Evolutionary conservation across 1,140 invertebrate genomes (phyloP).

Genomic region (Nephila pilipes): DNA sequence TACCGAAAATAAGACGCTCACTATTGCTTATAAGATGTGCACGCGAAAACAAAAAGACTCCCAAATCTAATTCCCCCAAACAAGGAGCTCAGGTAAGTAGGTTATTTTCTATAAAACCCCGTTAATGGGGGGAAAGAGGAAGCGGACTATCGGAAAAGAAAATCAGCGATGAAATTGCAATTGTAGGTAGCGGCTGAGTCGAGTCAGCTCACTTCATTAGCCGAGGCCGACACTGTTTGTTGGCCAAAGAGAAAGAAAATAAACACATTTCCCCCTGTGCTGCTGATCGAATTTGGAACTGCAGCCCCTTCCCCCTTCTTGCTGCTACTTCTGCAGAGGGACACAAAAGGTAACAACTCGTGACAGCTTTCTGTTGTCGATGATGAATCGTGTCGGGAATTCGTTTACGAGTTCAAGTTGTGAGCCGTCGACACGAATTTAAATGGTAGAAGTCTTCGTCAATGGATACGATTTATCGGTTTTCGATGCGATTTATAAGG

Average conservation of each 20-base stretch:
- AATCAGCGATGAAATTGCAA: slow-evolving; percentile 67
- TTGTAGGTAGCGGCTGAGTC: slow-evolving; percentile 30
- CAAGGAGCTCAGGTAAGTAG: background rate
- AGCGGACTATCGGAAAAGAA: slow-evolving; percentile 39
- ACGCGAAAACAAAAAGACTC: background rate
- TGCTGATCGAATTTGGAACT: slow-evolving; percentile 55
- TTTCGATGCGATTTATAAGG: background rate
- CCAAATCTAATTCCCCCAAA: background rate
- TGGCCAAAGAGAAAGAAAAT: slow-evolving; percentile 57
- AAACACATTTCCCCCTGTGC: slow-evolving; percentile 54
- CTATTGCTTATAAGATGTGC: background rate
- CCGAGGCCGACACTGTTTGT: slow-evolving; percentile 25
- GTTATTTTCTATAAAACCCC: slow-evolving; percentile 27
- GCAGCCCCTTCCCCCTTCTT: background rate
- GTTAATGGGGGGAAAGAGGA: slow-evolving; percentile 29
- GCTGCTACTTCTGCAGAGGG: background rate
- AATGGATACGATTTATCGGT: background rate
- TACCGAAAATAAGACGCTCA: background rate
- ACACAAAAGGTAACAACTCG: slow-evolving; percentile 67
- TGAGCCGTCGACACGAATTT: background rate
- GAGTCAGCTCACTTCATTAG: slow-evolving; percentile 68
- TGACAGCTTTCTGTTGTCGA: slow-evolving; percentile 32
- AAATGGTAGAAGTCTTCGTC: background rate
- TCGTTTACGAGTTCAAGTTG: background rate
- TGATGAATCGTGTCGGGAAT: slow-evolving; percentile 20